A percentile compares a stretch with the other conserved stretches of the same genome.
Conservation (phyloP, 2,797 vertebrate genomes). For the Esox masquinongy region DNA sequence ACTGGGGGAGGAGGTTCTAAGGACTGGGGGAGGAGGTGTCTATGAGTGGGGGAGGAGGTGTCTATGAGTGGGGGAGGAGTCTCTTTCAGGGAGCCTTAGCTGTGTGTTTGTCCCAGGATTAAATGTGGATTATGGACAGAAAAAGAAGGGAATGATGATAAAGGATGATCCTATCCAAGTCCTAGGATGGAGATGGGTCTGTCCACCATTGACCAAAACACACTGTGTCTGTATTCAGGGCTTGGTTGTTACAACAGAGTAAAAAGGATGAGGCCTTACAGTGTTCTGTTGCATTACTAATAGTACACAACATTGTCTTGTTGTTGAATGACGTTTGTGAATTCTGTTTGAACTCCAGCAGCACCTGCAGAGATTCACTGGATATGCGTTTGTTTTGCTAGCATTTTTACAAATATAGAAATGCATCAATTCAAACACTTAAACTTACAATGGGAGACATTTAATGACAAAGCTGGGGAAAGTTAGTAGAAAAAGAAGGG, state of each 20-base stretch:
- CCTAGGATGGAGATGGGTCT: constrained; percentile 22
- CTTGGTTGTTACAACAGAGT: not conserved
- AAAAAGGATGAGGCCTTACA: no score
- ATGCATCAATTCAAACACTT: not conserved
- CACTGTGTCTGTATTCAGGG: constrained; percentile 10
- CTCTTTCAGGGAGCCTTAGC: constrained; percentile 14
- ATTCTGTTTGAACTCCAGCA: no score
- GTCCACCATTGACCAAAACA: not conserved
- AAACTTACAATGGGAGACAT: not conserved
- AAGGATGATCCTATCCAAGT: constrained; percentile 36
- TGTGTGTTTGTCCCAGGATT: constrained; percentile 45
- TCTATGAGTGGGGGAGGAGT: constrained; percentile 7
- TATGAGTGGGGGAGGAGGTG: not conserved
- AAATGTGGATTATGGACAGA: constrained; percentile 52
- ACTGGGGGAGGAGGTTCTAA: constrained; percentile 7
- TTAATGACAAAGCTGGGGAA: not conserved
- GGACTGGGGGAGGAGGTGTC: no score
- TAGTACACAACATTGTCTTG: no score
- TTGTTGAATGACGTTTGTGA: no score
- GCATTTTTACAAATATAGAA: not conserved
- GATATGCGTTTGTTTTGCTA: no score
- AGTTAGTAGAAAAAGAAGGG: not conserved
- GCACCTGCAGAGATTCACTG: no score
- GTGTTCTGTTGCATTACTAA: no score
- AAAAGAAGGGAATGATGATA: constrained; percentile 36